A percentile compares a stretch with the other conserved stretches of the same genome.
Evolutionary conservation across 2,113 vertebrate species (phyloP).

Genomic region (Pseudorectes ferrugineus): DNA sequence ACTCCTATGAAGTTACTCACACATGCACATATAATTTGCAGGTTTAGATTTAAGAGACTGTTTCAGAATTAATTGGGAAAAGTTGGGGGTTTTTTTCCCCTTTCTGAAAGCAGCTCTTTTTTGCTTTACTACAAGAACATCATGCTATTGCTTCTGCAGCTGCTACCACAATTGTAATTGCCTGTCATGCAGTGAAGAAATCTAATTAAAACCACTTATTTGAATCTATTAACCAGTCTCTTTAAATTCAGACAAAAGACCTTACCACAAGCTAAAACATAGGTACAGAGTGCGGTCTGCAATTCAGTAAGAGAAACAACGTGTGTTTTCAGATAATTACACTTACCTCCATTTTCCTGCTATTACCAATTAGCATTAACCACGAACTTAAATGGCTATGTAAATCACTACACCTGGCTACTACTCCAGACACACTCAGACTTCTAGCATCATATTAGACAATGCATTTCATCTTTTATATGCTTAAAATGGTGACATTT

Average conservation of each 20-base stretch:
- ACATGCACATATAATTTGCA: neutral
- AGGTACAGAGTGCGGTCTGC: neutral
- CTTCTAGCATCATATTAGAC: neutral
- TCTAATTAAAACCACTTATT: conserved; percentile 43
- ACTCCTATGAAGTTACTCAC: neutral
- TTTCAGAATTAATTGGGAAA: neutral
- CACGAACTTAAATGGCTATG: neutral
- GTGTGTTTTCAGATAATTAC: conserved; percentile 14
- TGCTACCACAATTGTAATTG: conserved; percentile 12
- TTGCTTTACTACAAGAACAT: neutral
- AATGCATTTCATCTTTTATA: neutral
- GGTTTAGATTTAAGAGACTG: neutral
- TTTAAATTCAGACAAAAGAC: conserved; percentile 41
- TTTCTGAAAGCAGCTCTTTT: neutral
- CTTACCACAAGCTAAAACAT: neutral
- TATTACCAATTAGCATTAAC: conserved; percentile 21
- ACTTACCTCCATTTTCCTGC: neutral
- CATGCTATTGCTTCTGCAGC: neutral
- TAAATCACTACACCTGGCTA: neutral
- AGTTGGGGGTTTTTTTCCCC: neutral
- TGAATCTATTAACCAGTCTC: conserved; percentile 28
- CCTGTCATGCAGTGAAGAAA: neutral
- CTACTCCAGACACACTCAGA: neutral
- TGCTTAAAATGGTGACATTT: neutral
- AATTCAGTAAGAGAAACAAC: neutral